Conservation (phyloP, 92 coral and sea anemone genomes). For the Palythoa grandiflora region DNA sequence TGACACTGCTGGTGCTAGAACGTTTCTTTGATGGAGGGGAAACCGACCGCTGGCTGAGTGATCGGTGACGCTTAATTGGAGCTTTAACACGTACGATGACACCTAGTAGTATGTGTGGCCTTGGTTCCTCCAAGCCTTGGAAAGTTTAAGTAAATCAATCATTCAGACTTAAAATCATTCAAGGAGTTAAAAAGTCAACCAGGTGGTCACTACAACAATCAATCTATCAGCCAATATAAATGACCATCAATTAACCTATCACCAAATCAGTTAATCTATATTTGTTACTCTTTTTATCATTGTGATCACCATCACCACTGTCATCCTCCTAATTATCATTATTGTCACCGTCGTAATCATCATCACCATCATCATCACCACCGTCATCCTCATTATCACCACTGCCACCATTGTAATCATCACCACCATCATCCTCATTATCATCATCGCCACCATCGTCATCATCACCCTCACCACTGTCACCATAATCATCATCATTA, state of each 20-base stretch:
- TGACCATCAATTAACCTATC: background rate
- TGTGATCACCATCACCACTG: background rate
- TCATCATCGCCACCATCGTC: background rate
- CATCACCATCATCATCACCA: background rate
- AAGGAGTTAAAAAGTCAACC: background rate
- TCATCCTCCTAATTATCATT: background rate
- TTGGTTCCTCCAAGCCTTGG: constrained; percentile 92
- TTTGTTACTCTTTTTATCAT: background rate
- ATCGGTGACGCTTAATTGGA: constrained; percentile 84
- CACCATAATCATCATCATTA: background rate
- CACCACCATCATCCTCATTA: background rate
- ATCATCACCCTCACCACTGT: background rate
- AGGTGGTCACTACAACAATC: background rate
- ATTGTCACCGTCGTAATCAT: background rate
- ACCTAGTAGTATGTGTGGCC: constrained; percentile 97
- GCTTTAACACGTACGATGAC: constrained; percentile 88
- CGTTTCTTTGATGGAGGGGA: constrained; percentile 80
- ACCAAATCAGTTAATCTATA: background rate
- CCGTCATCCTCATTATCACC: background rate
- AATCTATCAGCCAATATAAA: background rate
- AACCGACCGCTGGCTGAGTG: constrained; percentile 79
- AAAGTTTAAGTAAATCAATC: background rate
- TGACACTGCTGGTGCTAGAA: constrained; percentile 61
- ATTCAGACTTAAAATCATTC: background rate
- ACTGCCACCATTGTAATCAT: background rate